Evolutionary conservation across 2,888 invertebrate genomes (phyloP), one percentile per base, ranked within the genome.

Genomic region (Chymomyza caudatula): DNA sequence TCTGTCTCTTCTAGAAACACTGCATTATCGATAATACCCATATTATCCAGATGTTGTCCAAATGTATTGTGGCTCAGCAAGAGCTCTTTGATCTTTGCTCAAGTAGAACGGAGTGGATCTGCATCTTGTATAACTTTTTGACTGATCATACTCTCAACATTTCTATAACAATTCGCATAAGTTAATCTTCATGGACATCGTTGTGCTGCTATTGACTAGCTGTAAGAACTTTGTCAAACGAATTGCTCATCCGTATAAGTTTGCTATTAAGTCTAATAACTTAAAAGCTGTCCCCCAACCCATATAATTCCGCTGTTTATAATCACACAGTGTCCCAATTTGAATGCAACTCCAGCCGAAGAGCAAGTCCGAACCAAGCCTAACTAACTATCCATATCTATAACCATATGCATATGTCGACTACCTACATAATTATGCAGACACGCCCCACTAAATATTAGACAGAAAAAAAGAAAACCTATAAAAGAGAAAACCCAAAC

Each of bases 401-500:
- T 37, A 17, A 47, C 47, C 69, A 62, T 69, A 65, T 71, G 66
- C 65, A 59, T 59, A 51, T 59, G 47, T 65, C 72, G 67, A 15
- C 47, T 47, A 47, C 20, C 20, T 69, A 71, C 72, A 77, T 76
- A 76, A 76, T 76, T 63, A 76, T 73, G 69, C 78, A 73, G 78
- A 64, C 73, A 76, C 76, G 78, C 76, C 76, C 76, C 75, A 69
- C 64, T 72, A 73, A 69, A 75, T 69, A 71, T 57, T 57, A 4
- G 42, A 66, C 42, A 44, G 42, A 66, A n/a, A 19, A 23, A 44
- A 44, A 37, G 53, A 37, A 67, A 55, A 56, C 68, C 62, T 69
- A 67, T 67, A 67, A 55, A 60, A 67, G 29, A 37, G 29, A 6
- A 37, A 37, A 52, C 23, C 5, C 37, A 56, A 17, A 25, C 47